A percentile compares a stretch with the other conserved stretches of the same genome.
phyloP scores from a whole-genome alignment of 2,888 invertebrate species.

The Meganola albula region DNA sequence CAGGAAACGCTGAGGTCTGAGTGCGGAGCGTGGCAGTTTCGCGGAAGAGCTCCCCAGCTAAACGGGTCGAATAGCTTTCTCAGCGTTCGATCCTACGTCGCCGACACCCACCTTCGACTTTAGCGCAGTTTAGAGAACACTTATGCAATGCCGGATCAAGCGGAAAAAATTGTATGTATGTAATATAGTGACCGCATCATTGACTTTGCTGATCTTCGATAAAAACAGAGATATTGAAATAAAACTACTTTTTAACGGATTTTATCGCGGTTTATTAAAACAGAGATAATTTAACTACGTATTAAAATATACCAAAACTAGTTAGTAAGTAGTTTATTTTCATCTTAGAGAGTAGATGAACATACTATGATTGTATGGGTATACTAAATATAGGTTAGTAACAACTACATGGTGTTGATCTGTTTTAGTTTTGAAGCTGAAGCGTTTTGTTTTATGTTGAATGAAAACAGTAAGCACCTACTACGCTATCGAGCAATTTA shows the following conservation, averaged over 20 bases:
- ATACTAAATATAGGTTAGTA: no score
- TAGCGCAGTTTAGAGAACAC: constrained; percentile 33
- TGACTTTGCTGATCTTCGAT: constrained; percentile 6
- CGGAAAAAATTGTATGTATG: constrained; percentile 26
- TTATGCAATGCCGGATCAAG: constrained; percentile 37
- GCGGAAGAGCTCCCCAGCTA: constrained; percentile 40
- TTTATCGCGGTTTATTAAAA: no score
- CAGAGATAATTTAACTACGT: not conserved
- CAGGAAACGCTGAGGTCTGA: constrained; percentile 29
- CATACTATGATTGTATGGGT: no score
- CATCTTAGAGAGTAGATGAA: no score
- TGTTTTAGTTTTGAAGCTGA: no score
- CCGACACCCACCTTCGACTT: constrained; percentile 35
- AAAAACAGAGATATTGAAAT: not conserved
- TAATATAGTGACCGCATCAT: not conserved
- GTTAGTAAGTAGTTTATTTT: constrained; percentile 10
- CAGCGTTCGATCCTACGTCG: constrained; percentile 32
- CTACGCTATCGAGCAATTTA: no score
- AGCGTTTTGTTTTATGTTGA: no score
- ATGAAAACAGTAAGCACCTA: no score
- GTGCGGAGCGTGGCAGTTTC: constrained; percentile 8
- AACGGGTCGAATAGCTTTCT: constrained; percentile 53
- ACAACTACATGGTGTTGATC: no score
- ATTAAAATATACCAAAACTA: constrained; percentile 15
- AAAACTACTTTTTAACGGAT: not conserved